Conservation (phyloP, 1,140 invertebrate species). For the Daktulosphaira vitifoliae region DNA sequence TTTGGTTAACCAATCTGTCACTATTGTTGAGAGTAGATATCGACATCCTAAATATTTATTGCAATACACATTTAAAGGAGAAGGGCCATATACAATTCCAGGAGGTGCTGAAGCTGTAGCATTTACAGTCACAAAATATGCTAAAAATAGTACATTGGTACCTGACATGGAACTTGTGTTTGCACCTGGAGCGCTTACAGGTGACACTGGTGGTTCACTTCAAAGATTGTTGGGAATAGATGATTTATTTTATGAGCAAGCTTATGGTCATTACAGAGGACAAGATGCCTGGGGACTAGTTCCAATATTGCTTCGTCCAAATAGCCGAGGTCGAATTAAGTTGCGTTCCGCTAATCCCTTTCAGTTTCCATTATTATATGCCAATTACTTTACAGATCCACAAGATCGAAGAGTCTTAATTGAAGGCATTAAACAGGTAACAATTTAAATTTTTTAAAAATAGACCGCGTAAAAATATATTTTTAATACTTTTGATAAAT, state of each 20-base stretch:
- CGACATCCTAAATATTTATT: conserved; percentile 56
- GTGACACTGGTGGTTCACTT: conserved; percentile 59
- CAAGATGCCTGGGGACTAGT: conserved; percentile 45
- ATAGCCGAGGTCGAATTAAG: conserved; percentile 47
- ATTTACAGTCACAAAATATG: conserved; percentile 45
- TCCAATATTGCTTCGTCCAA: conserved; percentile 48
- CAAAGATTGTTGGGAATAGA: conserved; percentile 45
- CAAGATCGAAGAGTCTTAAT: conserved; percentile 38
- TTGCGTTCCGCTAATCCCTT: conserved; percentile 49
- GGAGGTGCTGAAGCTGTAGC: conserved; percentile 45
- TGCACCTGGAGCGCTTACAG: conserved; percentile 47
- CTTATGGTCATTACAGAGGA: conserved; percentile 37
- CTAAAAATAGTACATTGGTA: not conserved
- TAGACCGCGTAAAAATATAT: too few species aligned
- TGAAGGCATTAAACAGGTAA: conserved; percentile 52
- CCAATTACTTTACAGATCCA: conserved; percentile 47
- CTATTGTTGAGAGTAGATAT: conserved; percentile 52
- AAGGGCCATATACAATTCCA: conserved; percentile 43
- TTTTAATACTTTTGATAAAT: too few species aligned
- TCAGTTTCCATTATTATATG: conserved; percentile 53
- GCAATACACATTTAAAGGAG: conserved; percentile 41
- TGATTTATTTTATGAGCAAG: conserved; percentile 37
- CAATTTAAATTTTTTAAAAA: not conserved
- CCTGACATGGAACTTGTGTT: conserved; percentile 44
- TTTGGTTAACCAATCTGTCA: conserved; percentile 46